These are phyloP conservation scores for Drosophila formosana DNA, from an alignment of 2,888 invertebrate genomes.

Conservation along the genomic window DNA sequence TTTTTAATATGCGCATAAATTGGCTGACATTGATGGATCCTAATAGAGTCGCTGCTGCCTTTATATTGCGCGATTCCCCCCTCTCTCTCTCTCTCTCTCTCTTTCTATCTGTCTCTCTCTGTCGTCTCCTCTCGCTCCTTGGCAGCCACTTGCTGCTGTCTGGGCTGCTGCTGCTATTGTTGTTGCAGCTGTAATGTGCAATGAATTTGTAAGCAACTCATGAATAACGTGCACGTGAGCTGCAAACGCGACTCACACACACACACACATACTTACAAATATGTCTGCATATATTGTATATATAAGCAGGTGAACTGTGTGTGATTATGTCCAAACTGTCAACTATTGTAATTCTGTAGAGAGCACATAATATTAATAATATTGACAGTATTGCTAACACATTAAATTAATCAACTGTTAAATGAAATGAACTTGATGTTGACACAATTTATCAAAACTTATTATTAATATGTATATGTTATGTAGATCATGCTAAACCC, in stretches of 20 bases:
- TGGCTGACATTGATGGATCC: constrained; percentile 80
- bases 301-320: background rate
- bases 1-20: constrained; percentile 81
- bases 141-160: constrained; percentile 32
- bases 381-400: background rate
- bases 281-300: background rate
- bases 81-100: background rate
- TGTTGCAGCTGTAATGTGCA: constrained; percentile 62
- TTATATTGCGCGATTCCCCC: constrained; percentile 26
- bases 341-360: background rate
- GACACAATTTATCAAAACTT: background rate
- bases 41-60: constrained; percentile 71
- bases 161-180: constrained; percentile 21
- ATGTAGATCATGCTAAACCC: no score
- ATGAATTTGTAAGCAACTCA: constrained; percentile 65
- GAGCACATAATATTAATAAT: constrained; percentile 1
- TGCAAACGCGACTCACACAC: constrained; percentile 2
- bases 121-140: background rate
- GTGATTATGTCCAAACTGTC: background rate
- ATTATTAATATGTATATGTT: no score
- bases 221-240: constrained; percentile 47
- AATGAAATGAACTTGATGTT: background rate
- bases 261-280: constrained; percentile 1
- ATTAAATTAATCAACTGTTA: background rate
- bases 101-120: background rate